Evolutionary conservation across 2,888 invertebrate genomes (phyloP).

Genomic region (Hypena proboscidalis): DNA sequence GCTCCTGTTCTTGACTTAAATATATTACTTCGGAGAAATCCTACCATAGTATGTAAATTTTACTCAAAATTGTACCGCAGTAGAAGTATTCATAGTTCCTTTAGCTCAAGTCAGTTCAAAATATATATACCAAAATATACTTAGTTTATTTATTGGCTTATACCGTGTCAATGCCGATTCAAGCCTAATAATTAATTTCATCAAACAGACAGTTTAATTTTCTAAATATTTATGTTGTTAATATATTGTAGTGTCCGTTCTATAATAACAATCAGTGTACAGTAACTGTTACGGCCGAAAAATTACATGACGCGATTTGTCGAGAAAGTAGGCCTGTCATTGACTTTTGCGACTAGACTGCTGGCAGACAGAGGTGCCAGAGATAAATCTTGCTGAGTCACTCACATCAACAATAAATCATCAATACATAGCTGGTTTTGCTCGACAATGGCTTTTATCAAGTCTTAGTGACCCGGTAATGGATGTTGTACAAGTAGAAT

Average conservation of each 20-base stretch:
- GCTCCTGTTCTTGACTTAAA: too few species aligned
- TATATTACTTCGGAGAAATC: too few species aligned
- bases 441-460: neutral
- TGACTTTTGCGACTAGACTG: constrained; percentile 76
- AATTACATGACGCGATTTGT: constrained; percentile 62
- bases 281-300: constrained; percentile 71
- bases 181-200: too few species aligned
- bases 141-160: too few species aligned
- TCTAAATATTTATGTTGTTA: constrained; percentile 33
- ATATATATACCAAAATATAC: too few species aligned
- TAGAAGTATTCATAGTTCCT: too few species aligned
- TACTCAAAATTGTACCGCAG: too few species aligned
- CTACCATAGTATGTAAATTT: too few species aligned
- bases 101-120: too few species aligned
- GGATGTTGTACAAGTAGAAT: constrained; percentile 3
- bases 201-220: too few species aligned
- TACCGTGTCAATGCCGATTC: too few species aligned
- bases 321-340: constrained; percentile 78
- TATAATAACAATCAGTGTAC: constrained; percentile 67
- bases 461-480: constrained; percentile 9
- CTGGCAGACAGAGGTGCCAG: constrained; percentile 60
- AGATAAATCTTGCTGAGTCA: constrained; percentile 18
- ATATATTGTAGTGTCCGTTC: constrained; percentile 67
- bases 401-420: neutral
- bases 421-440: constrained; percentile 39